Percentiles rank a stretch among this genome's conserved stretches.
Evolutionary conservation across 2,797 vertebrate species (phyloP).

Genomic region (Mastacembelus armatus): DNA sequence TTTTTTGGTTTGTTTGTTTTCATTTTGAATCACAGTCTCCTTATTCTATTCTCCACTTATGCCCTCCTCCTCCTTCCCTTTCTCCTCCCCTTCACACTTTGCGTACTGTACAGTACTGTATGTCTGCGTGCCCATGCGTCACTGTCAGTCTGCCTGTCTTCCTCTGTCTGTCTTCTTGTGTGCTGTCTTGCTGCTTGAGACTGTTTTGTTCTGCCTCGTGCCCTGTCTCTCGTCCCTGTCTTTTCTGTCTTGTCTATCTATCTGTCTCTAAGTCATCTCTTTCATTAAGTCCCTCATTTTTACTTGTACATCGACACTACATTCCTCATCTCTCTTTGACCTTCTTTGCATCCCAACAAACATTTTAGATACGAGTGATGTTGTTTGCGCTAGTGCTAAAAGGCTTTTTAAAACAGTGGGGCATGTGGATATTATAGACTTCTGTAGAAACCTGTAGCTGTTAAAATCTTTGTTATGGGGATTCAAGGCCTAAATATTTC

Average conservation of each 20-base stretch:
- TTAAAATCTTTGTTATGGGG: background rate
- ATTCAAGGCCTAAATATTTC: background rate
- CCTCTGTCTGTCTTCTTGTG: slow-evolving; percentile 81
- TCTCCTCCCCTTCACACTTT: slow-evolving; percentile 57
- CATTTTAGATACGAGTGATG: slow-evolving; percentile 34
- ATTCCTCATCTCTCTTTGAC: slow-evolving; percentile 65
- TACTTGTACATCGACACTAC: slow-evolving; percentile 51
- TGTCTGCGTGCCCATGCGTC: slow-evolving; percentile 84
- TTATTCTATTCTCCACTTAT: slow-evolving; percentile 76
- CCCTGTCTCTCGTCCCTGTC: slow-evolving; percentile 75
- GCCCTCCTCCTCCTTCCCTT: slow-evolving; percentile 69
- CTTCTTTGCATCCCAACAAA: slow-evolving; percentile 76
- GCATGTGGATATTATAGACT: background rate
- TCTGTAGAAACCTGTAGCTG: background rate
- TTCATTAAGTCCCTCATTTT: slow-evolving; percentile 68
- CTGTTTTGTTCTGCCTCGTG: slow-evolving; percentile 67
- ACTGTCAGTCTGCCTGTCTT: slow-evolving; percentile 83
- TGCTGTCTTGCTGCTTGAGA: slow-evolving; percentile 78
- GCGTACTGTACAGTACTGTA: slow-evolving; percentile 87
- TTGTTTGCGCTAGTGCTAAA: background rate
- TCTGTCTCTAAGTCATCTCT: slow-evolving; percentile 75
- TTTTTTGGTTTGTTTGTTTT: slow-evolving; percentile 43
- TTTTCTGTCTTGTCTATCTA: slow-evolving; percentile 64
- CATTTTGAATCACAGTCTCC: slow-evolving; percentile 74
- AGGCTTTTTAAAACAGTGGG: background rate